Percentiles rank a stretch among this genome's conserved stretches.
Evolutionary conservation across 2,797 vertebrate genomes (phyloP).

Genomic region (Setipinna tenuifilis): DNA sequence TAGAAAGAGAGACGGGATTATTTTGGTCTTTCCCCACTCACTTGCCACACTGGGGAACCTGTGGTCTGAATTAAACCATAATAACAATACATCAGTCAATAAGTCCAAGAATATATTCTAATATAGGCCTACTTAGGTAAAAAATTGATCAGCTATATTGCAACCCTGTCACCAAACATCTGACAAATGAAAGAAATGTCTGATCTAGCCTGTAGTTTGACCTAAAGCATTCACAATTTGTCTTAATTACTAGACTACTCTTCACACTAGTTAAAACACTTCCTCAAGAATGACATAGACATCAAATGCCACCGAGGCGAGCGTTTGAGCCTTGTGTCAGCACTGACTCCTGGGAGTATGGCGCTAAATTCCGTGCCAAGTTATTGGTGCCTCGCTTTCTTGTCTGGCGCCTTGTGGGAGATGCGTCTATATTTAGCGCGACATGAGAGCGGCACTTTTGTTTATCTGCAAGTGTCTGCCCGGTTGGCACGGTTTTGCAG

Average conservation of each 20-base stretch:
- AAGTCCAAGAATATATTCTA: neutral
- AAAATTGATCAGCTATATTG: neutral
- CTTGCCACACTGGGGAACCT: neutral
- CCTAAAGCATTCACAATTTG: no score
- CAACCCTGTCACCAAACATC: neutral
- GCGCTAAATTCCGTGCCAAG: neutral
- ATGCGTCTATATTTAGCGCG: neutral
- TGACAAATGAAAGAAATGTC: neutral
- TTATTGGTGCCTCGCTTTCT: neutral
- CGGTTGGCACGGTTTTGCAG: neutral
- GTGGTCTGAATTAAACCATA: neutral
- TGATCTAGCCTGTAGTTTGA: no score
- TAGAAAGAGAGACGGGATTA: neutral
- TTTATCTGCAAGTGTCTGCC: slow-evolving; percentile 10
- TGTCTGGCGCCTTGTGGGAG: neutral
- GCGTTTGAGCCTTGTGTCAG: neutral
- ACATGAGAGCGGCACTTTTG: neutral
- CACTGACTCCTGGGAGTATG: neutral
- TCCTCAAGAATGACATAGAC: neutral
- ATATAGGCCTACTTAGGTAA: no score
- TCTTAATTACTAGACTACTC: neutral
- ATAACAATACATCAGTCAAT: neutral
- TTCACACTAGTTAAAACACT: neutral
- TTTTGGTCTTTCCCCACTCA: neutral
- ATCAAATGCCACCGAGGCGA: neutral